Conservation (phyloP, 2,888 invertebrate species). For the Folsomia candida region DNA sequence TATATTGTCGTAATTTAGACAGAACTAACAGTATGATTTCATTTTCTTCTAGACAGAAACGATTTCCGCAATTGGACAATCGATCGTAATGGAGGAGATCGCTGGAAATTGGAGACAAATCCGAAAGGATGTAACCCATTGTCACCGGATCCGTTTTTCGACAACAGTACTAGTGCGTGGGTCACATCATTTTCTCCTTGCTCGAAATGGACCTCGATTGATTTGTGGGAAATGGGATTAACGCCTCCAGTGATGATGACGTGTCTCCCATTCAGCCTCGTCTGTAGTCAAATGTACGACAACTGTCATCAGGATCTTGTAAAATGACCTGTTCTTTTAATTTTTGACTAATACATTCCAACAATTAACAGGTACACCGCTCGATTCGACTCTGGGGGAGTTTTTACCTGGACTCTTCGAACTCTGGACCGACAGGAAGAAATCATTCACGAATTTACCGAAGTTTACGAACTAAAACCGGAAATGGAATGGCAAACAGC, state of each 20-base stretch:
- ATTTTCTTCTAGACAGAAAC: background rate
- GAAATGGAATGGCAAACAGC: slow-evolving; percentile 11
- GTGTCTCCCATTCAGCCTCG: slow-evolving; percentile 36
- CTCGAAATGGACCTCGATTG: slow-evolving; percentile 30
- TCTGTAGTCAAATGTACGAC: slow-evolving; percentile 32
- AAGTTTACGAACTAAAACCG: slow-evolving; percentile 9
- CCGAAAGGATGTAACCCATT: slow-evolving; percentile 24
- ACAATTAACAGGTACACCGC: slow-evolving; percentile 27
- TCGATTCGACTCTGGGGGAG: slow-evolving; percentile 38
- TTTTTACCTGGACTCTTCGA: slow-evolving; percentile 27
- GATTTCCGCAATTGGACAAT: slow-evolving; percentile 27
- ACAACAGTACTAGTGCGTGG: slow-evolving; percentile 23
- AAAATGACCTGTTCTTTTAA: background rate
- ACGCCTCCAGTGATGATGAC: slow-evolving; percentile 37
- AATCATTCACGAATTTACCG: slow-evolving; percentile 26
- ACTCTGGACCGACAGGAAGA: slow-evolving; percentile 24
- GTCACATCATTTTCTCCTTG: slow-evolving; percentile 32
- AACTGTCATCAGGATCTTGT: too few relatives aligned
- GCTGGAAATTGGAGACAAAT: slow-evolving; percentile 22
- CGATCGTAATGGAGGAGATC: slow-evolving; percentile 25
- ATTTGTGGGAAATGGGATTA: slow-evolving; percentile 36
- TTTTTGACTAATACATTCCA: background rate
- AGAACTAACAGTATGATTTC: background rate
- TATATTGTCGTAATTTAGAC: background rate
- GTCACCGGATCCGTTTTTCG: slow-evolving; percentile 25